Base-by-base conservation (phyloP, 2,113 vertebrate species). In the Apodemus sylvaticus region DNA sequence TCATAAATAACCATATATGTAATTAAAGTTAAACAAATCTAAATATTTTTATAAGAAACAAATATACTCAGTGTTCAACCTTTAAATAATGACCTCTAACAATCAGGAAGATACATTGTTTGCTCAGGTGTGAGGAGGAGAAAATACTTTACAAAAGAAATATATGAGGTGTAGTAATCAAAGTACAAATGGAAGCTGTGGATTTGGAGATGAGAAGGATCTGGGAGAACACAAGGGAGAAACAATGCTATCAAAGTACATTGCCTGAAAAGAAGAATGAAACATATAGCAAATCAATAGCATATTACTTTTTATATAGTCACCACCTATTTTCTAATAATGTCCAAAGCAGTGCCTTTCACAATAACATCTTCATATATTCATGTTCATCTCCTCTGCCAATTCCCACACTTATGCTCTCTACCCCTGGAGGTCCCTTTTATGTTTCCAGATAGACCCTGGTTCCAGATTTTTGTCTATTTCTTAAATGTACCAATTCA, bases 131-230 rank as follows among this genome's bases (percentile, higher is more conserved):
- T 76, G 29, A 8, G 26, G 9, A 17, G 17, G 13, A 0, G 1
- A 73, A 86, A 34, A 48, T 48, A 74, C 73, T 91, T 93, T 86
- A 7, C 39, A 92, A 87, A 81, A 85, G 24, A 7, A 79, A 5
- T 13, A 31, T 45, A 1, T 81, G 45, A 85, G 93, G 31, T 77
- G 7, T 9, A 94, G 64, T 93, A 90, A 79, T 88, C n/a, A 70
- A 19, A 83, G 29, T 19, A 74, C 78, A 45, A 87, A 13, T 86
- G 87, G 31, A 34, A 74, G 79, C 31, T 64, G 7, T 45, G 24
- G 24, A 7, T 60, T 7, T 22, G n/a, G 3, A 29, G 79, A 7
- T 42, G 2, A n/a, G 55, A 5, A 13, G 3, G 22, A 3, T 42
- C n/a, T 42, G 12, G 7, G 13, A 62, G 79, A 2, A 42, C 8